A percentile compares a stretch with the other conserved stretches of the same genome.
Evolutionary conservation across 2,888 invertebrate genomes (phyloP).

Genomic region (Patella pellucida): DNA sequence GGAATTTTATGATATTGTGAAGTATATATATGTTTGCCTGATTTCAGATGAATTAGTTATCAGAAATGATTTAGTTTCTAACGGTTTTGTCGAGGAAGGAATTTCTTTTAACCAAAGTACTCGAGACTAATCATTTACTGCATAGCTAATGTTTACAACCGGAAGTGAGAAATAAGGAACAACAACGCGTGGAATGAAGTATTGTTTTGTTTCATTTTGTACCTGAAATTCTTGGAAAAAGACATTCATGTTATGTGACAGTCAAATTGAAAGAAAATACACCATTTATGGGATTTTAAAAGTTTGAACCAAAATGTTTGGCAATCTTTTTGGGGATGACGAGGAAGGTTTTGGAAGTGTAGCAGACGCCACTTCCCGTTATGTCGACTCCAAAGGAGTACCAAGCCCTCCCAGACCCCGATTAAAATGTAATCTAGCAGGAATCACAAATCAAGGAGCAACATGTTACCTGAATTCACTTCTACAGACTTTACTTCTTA

Average conservation of each 20-base stretch:
- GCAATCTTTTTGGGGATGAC: conserved; percentile 41
- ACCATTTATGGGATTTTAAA: background rate
- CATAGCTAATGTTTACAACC: too few species aligned
- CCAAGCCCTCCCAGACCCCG: conserved; percentile 49
- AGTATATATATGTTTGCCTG: too few species aligned
- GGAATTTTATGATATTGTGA: too few species aligned
- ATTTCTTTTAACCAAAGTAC: too few species aligned
- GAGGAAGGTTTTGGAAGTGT: conserved; percentile 10
- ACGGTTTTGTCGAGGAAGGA: too few species aligned
- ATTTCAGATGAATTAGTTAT: too few species aligned
- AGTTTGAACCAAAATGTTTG: conserved; percentile 37
- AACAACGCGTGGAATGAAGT: too few species aligned
- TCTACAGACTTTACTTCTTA: conserved; percentile 70
- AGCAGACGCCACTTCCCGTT: conserved; percentile 6
- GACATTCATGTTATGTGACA: background rate
- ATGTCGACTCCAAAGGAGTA: conserved; percentile 14
- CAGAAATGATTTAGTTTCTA: too few species aligned
- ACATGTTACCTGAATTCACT: conserved; percentile 71
- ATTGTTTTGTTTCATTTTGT: too few species aligned
- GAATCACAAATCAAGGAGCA: conserved; percentile 71
- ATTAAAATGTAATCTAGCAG: conserved; percentile 55
- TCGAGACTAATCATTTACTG: too few species aligned
- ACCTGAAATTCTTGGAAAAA: too few species aligned
- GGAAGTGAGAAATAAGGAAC: too few species aligned
- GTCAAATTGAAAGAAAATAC: background rate